Percentiles rank a stretch among this genome's conserved stretches.
These are phyloP conservation scores for Subacronicta megacephala DNA, from an alignment of 2,888 invertebrate genomes.

Conservation along the genomic window DNA sequence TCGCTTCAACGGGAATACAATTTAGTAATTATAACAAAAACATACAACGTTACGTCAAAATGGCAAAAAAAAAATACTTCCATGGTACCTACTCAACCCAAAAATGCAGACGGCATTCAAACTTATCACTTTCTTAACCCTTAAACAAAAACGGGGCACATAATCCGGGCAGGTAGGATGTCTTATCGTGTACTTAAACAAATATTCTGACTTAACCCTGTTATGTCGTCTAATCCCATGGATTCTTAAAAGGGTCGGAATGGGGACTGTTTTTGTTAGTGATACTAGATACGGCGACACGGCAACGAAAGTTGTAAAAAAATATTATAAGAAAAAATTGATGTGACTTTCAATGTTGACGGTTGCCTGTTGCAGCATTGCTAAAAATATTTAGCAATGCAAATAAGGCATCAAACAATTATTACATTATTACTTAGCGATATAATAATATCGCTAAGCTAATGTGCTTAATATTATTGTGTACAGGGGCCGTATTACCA, in stretches of 20 bases:
- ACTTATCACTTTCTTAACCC: constrained; percentile 26
- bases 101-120: constrained; percentile 9
- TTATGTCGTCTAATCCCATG: constrained; percentile 41
- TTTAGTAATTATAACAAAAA: not conserved
- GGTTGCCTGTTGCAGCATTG: too few species aligned
- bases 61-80: constrained; percentile 1
- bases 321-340: too few species aligned
- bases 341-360: too few species aligned
- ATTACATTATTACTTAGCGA: too few species aligned
- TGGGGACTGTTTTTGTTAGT: constrained; percentile 32
- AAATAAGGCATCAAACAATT: too few species aligned
- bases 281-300: not conserved
- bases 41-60: not conserved
- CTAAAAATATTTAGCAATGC: too few species aligned
- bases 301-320: not conserved
- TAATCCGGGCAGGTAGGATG: constrained; percentile 62
- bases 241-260: constrained; percentile 44
- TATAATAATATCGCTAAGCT: too few species aligned
- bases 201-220: constrained; percentile 59
- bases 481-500: too few species aligned
- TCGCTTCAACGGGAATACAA: not conserved
- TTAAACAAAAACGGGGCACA: constrained; percentile 40
- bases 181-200: constrained; percentile 65
- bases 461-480: too few species aligned
- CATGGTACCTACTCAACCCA: constrained; percentile 6